A percentile compares a stretch with the other conserved stretches of the same genome.
Evolutionary conservation across 2,888 invertebrate genomes (phyloP).

Genomic region (Meghimatium bilineatum): DNA sequence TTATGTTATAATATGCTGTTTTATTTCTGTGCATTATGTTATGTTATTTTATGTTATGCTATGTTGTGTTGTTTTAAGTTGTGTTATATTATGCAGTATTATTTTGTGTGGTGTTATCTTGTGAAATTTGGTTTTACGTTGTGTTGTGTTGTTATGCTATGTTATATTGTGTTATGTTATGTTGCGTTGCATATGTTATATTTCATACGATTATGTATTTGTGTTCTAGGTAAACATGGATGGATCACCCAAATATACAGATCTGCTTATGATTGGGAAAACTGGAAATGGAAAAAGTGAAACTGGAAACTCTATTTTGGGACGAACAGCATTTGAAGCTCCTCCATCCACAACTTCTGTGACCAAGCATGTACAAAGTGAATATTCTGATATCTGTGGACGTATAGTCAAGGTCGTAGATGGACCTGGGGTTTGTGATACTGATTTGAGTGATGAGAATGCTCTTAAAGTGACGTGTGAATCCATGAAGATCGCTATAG

Average conservation of each 20-base stretch:
- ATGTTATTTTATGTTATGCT: too few species aligned
- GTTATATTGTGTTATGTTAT: too few species aligned
- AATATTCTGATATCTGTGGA: neutral
- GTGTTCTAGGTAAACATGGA: neutral
- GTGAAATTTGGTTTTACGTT: too few species aligned
- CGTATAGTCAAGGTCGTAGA: slow-evolving; percentile 28
- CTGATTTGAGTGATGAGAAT: neutral
- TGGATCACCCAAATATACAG: neutral
- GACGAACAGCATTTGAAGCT: neutral
- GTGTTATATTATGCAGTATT: too few species aligned
- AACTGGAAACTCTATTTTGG: slow-evolving; percentile 23
- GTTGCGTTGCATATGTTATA: too few species aligned
- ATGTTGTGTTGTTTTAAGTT: too few species aligned
- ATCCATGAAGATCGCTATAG: slow-evolving; percentile 8
- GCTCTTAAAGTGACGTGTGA: neutral
- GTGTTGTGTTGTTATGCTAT: too few species aligned
- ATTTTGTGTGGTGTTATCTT: too few species aligned
- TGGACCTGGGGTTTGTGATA: slow-evolving; percentile 35
- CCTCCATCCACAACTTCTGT: neutral
- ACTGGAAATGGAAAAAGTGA: slow-evolving; percentile 29
- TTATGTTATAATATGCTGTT: too few species aligned
- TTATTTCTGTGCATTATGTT: too few species aligned
- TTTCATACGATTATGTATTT: neutral
- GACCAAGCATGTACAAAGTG: neutral
- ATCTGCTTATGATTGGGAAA: slow-evolving; percentile 17